Conservation (phyloP, 2,113 vertebrate species). For the Clupea harengus region DNA sequence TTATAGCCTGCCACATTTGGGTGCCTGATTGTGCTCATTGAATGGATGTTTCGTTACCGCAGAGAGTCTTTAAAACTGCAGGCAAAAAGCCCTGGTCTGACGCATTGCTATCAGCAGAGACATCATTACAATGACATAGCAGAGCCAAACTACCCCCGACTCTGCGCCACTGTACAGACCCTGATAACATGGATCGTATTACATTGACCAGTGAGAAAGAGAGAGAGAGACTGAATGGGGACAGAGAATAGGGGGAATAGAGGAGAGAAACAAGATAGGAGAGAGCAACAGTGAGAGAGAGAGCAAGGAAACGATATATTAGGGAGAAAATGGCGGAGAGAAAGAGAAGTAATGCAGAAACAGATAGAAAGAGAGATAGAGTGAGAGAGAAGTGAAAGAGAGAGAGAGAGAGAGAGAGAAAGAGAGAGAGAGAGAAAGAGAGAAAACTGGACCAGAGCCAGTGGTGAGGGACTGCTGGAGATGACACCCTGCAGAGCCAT, state of each 20-base stretch:
- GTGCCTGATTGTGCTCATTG: background rate
- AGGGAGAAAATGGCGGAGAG: background rate
- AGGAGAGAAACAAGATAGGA: background rate
- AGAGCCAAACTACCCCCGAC: background rate
- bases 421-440: conserved; percentile 40
- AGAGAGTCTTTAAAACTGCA: no score
- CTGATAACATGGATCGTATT: background rate
- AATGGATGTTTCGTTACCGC: background rate
- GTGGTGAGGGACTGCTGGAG: conserved; percentile 22
- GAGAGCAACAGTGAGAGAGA: background rate
- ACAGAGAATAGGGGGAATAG: background rate
- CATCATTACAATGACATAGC: background rate
- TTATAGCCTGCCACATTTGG: background rate
- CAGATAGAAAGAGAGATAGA: conserved; percentile 54
- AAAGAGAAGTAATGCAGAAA: conserved; percentile 57
- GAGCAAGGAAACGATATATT: conserved; percentile 18
- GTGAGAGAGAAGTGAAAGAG: conserved; percentile 36
- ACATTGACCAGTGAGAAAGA: background rate
- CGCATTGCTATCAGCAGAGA: conserved; percentile 1
- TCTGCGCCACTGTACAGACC: background rate
- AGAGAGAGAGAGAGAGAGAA: background rate
- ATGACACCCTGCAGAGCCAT: conserved; percentile 52
- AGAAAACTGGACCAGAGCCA: conserved; percentile 42
- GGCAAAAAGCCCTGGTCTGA: background rate
- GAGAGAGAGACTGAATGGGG: background rate